Percentiles rank a stretch among this genome's conserved stretches.
phyloP scores from a whole-genome alignment of 2,888 invertebrate species.

The Drosophila picticornis region DNA sequence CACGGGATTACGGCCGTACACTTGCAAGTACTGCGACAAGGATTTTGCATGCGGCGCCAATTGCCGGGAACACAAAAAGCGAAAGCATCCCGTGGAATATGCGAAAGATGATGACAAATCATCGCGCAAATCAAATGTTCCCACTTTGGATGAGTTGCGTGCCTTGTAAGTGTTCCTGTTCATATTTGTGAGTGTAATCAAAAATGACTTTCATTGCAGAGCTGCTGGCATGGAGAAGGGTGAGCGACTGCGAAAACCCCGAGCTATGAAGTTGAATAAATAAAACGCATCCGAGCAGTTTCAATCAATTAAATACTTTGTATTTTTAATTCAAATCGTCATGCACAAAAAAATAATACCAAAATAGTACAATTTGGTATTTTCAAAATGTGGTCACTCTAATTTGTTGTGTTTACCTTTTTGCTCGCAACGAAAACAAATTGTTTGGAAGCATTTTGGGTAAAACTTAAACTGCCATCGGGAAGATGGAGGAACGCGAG shows the following conservation, averaged over 20 bases:
- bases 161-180: conserved; percentile 72
- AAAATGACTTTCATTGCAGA: conserved; percentile 27
- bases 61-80: conserved; percentile 84
- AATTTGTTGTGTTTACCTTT: conserved; percentile 25
- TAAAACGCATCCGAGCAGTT: neutral
- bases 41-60: conserved; percentile 84
- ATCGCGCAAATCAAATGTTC: conserved; percentile 76
- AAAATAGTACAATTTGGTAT: conserved; percentile 1
- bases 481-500: conserved; percentile 17
- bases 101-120: conserved; percentile 62
- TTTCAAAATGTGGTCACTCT: conserved; percentile 35
- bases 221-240: conserved; percentile 44
- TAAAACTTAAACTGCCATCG: neutral
- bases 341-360: conserved; percentile 11
- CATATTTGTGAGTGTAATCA: neutral
- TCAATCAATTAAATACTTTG: neutral
- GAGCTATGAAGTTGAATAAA: neutral
- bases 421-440: conserved; percentile 7
- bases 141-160: conserved; percentile 83
- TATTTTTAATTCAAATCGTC: conserved; percentile 5
- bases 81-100: conserved; percentile 81
- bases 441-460: conserved; percentile 10
- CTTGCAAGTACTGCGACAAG: conserved; percentile 83
- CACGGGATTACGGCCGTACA: conserved; percentile 83
- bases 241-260: conserved; percentile 33